Evolutionary conservation across 2,888 invertebrate genomes (phyloP).

Genomic region (Thymelicus lineola): DNA sequence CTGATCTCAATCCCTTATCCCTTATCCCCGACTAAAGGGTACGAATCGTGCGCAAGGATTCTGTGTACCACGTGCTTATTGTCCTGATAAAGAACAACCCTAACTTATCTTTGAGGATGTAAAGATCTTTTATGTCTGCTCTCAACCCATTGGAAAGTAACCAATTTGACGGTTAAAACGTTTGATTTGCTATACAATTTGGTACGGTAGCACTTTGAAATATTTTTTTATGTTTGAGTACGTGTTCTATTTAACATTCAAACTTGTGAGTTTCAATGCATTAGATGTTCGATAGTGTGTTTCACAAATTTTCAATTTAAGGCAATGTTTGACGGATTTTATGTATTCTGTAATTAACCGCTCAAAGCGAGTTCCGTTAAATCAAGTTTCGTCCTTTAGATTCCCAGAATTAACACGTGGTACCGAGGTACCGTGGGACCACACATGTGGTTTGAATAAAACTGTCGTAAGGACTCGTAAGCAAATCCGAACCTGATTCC

Average conservation of each 20-base stretch:
- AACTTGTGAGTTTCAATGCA: too few relatives aligned
- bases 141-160: neutral
- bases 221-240: too few relatives aligned
- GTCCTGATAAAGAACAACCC: slow-evolving; percentile 70
- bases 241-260: too few relatives aligned
- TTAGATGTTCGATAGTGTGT: too few relatives aligned
- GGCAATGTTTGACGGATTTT: slow-evolving; percentile 9
- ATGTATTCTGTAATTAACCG: slow-evolving; percentile 27
- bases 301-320: slow-evolving; percentile 8
- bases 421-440: slow-evolving; percentile 77
- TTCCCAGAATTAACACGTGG: slow-evolving; percentile 73
- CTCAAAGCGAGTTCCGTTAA: slow-evolving; percentile 43
- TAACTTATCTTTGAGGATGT: slow-evolving; percentile 48
- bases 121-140: slow-evolving; percentile 20
- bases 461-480: slow-evolving; percentile 53
- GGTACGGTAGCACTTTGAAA: too few relatives aligned
- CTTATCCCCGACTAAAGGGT: slow-evolving; percentile 76
- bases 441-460: slow-evolving; percentile 69
- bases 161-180: slow-evolving; percentile 6
- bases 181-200: neutral
- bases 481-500: slow-evolving; percentile 77
- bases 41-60: slow-evolving; percentile 79
- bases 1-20: slow-evolving; percentile 68
- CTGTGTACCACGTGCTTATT: slow-evolving; percentile 79
- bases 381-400: slow-evolving; percentile 59